Conservation (phyloP, 2,113 vertebrate species). For the Corythornis vintsioides region DNA sequence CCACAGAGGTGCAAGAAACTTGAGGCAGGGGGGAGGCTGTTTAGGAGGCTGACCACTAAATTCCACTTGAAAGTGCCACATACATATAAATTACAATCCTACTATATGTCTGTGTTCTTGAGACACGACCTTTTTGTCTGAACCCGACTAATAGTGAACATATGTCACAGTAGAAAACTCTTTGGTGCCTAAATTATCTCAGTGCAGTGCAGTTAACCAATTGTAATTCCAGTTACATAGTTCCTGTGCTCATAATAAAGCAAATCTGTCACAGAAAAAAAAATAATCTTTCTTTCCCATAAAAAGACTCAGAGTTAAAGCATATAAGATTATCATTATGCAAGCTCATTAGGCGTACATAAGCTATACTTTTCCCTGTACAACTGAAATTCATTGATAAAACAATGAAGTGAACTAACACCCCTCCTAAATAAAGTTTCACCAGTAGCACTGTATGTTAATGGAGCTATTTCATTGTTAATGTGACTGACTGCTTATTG, state of each 20-base stretch:
- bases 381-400: slow-evolving; percentile 81
- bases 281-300: slow-evolving; percentile 12
- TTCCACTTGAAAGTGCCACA: slow-evolving; percentile 22
- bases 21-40: not conserved
- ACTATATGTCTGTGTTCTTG: not conserved
- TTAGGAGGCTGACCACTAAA: not conserved
- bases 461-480: slow-evolving; percentile 92
- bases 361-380: slow-evolving; percentile 75
- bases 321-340: slow-evolving; percentile 69
- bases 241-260: slow-evolving; percentile 72
- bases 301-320: slow-evolving; percentile 56
- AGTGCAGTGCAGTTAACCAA: slow-evolving; percentile 51
- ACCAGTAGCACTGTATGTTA: slow-evolving; percentile 83
- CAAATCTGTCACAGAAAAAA: slow-evolving; percentile 61
- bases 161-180: slow-evolving; percentile 42
- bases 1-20: not conserved
- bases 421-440: slow-evolving; percentile 87
- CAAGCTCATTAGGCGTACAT: slow-evolving; percentile 76
- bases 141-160: slow-evolving; percentile 42
- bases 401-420: slow-evolving; percentile 81
- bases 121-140: slow-evolving; percentile 38
- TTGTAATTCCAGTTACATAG: slow-evolving; percentile 63
- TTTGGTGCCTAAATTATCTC: slow-evolving; percentile 63
- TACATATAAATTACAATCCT: not conserved
- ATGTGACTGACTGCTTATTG: slow-evolving; percentile 89